These are phyloP conservation scores for Drosophila colorata DNA, from an alignment of 2,888 invertebrate species.

Conservation along the genomic window DNA sequence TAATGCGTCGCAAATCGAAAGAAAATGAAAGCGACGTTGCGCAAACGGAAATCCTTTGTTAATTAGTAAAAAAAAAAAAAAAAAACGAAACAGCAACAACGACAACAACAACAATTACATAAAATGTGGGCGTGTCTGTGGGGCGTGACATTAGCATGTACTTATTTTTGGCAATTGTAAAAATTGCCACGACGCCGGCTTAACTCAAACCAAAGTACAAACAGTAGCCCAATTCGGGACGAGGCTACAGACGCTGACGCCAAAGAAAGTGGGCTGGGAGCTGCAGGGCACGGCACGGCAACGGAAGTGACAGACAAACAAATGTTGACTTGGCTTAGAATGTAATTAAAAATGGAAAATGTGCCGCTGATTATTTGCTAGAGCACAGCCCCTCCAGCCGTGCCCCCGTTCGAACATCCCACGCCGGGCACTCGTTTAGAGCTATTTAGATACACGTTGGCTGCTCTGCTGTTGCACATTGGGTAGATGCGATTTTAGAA, in stretches of 20 bases:
- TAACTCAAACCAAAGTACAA: conserved; percentile 48
- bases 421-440: conserved; percentile 3
- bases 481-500: conserved; percentile 27
- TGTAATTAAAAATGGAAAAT: conserved; percentile 69
- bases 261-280: too few species aligned
- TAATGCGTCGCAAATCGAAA: conserved; percentile 77
- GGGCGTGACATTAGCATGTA: conserved; percentile 61
- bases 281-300: conserved; percentile 7
- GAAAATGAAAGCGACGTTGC: conserved; percentile 60
- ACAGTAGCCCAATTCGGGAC: conserved; percentile 38
- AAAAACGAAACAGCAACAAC: conserved; percentile 6
- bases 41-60: conserved; percentile 70
- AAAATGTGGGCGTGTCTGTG: conserved; percentile 17
- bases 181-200: conserved; percentile 52
- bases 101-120: conserved; percentile 7
- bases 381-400: neutral
- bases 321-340: conserved; percentile 61
- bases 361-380: conserved; percentile 58
- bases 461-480: conserved; percentile 23
- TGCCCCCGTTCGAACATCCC: too few species aligned
- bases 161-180: conserved; percentile 63
- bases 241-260: conserved; percentile 4
- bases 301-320: conserved; percentile 53
- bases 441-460: conserved; percentile 32
- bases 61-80: conserved; percentile 57